Evolutionary conservation across 2,113 vertebrate genomes (phyloP), one percentile per base, ranked within the genome.

Genomic region (Anseranas semipalmata): DNA sequence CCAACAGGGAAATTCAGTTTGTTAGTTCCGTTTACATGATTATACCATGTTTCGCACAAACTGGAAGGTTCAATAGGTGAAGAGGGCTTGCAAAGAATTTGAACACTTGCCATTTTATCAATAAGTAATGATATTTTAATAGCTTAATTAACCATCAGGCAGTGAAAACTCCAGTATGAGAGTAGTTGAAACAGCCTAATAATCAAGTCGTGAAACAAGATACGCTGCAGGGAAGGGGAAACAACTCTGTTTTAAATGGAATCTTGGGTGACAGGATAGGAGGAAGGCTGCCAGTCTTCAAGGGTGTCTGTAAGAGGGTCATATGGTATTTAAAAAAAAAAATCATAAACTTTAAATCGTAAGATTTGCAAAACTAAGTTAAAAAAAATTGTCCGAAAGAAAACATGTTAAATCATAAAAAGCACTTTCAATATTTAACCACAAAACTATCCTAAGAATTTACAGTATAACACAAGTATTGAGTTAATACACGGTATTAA

Each of bases 71-170:
- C 89, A 96, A 79, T 39, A 81, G 84, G 91, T 95, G 93, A 96
- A 89, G 45, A 89, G 77, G 87, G 81, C 84, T 87, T 65, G 10
- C 2, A 87, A 92, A 39, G 89, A 97, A 97, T 95, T 75, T 89
- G 87, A 97, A 87, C 65, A 35, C 52, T 95, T 91, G 73, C 70
- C 89, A 87, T 93, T 52, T 90, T 94, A 94, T 91, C 76, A 65
- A 92, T 92, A 97, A 68, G 46, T 91, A 94, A 96, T 78, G 87
- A 91, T 93, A 91, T 89, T 95, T 97, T 94, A 97, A 95, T 95
- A 89, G 93, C 79, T 95, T 87, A 95, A 94, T 91, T 95, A 96
- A 89, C 91, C 46, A 95, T n/a, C 33, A 72, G 39, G 76, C 80
- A 94, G 66, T 39, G 60, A 91, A 77, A 95, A 92, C 15, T 85